Evolutionary conservation across 2,797 vertebrate genomes (phyloP), one percentile per base, ranked within the genome.

Genomic region (Euphonia xanthogaster): DNA sequence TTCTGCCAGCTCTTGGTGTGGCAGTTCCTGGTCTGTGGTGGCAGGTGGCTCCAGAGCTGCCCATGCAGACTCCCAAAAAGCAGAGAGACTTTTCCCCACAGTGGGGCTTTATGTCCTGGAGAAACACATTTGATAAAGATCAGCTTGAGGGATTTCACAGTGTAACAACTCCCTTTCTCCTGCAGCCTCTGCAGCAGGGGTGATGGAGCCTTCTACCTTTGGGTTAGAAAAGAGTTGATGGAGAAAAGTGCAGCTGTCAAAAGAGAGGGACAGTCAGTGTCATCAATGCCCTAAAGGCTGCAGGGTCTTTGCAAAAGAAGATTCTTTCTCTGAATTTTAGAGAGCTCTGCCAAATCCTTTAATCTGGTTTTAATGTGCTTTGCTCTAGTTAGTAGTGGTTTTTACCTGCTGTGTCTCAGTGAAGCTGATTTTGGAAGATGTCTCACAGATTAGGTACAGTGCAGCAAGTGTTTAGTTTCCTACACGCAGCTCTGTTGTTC

Each of bases 401-500:
- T 83, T 89, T 33, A 60, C 25, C 35, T 66, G 25, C 75, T 30
- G n/a, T 33, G 77, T 81, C 57, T 86, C 91, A 27, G 2, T 62
- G 95, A 87, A 82, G 62, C 19, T 83, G 53, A 74, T 51, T 63
- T 44, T 88, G 86, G 86, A 91, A 87, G 85, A 55, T 80, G 63
- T 73, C 87, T 95, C 88, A 90, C 63, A 75, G 73, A 81, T 94
- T 5, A 91, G 79, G 61, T 75, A 62, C 77, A 55, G 74, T 47
- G 67, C 74, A 63, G 86, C 3, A 40, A 88, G 86, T 47, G 67
- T 86, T 85, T 96, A 37, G 28, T 93, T 81, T 83, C 80, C 55
- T 60, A 4, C 42, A 30, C 27, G 58, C 94, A 63, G 79, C 66
- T 88, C 68, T 67, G 54, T 23, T 68, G 45, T 65, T 92, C 71